phyloP scores from a whole-genome alignment of 2,113 vertebrate genomes.

The Platysternon megacephalum region DNA sequence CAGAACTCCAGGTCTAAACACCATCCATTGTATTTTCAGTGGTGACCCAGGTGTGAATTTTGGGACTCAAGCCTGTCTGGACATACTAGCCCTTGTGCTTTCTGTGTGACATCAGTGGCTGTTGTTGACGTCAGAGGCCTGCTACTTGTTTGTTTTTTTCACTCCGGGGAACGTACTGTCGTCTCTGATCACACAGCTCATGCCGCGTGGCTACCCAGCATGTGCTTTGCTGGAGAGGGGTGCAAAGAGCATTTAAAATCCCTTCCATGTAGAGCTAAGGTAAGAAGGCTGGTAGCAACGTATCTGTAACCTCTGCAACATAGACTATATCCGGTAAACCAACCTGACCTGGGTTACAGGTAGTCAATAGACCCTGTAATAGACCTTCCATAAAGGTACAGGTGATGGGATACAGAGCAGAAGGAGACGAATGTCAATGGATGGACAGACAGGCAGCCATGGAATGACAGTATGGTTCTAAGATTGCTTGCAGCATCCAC shows the following conservation, averaged over 20 bases:
- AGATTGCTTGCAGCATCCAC: accelerated
- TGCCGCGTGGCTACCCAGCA: not conserved
- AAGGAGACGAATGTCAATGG: not conserved
- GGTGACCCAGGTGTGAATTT: not conserved
- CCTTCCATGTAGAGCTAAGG: not conserved
- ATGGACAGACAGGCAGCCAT: not conserved
- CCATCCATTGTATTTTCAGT: not conserved
- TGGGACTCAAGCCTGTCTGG: not conserved
- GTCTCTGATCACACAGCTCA: accelerated
- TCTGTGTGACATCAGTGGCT: not conserved
- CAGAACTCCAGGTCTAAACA: not conserved
- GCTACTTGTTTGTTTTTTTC: not conserved
- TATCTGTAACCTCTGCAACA: not conserved
- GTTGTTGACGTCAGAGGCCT: not conserved
- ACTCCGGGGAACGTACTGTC: not conserved
- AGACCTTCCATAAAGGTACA: not conserved
- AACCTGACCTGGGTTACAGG: not conserved
- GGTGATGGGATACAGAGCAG: not conserved
- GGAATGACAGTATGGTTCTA: not conserved
- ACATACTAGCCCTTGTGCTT: not conserved
- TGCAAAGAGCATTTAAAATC: not conserved
- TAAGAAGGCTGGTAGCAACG: not conserved
- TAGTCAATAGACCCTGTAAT: not conserved
- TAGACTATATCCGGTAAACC: not conserved
- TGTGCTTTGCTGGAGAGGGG: accelerated